Base-by-base conservation (phyloP, 2,113 vertebrate species). In the Hydrochoerus hydrochaeris region DNA sequence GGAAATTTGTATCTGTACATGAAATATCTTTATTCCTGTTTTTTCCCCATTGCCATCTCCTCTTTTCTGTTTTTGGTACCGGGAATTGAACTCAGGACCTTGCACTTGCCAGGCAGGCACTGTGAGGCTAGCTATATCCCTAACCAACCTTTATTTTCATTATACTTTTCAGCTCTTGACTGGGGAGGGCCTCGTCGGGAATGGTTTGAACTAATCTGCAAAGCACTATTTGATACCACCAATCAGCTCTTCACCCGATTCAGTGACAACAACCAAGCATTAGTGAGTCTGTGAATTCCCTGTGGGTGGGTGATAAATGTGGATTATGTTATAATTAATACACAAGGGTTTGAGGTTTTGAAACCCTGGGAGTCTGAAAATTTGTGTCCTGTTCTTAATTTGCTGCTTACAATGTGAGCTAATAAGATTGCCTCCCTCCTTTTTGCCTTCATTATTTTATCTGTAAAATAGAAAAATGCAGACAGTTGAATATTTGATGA, bases 111-210 rank as follows among this genome's bases (percentile, higher is more conserved):
- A n/a, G n/a, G n/a, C n/a, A n/a, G n/a, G n/a, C n/a, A n/a, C n/a
- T n/a, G n/a, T n/a, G n/a, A n/a, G n/a, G n/a, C n/a, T n/a, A n/a
- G n/a, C n/a, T n/a, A n/a, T n/a, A n/a, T n/a, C n/a, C n/a, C n/a
- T n/a, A n/a, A n/a, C n/a, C n/a, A n/a, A n/a, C 88, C 82, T 63
- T 91, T 78, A 81, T 91, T 91, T 92, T 94, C 98, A 44, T 97
- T 97, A 92, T 97, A 9, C 94, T 96, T 98, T 98, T 24, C 98
- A 99, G 99, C 99, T 97, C 98, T 99, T 97, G 99, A 99, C 97
- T 99, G 99, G 99, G 99, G 99, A 93, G 99, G 99, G 1, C 99
- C 99, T 82, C 99, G 99, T 67, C 99, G 99, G 95, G 99, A 99
- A 94, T 99, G 99, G 99, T 99, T 99, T 98, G 99, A 99, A 95